Evolutionary conservation across 2,797 vertebrate genomes (phyloP), one percentile per base, ranked within the genome.

Genomic region (Micrastur ruficollis): DNA sequence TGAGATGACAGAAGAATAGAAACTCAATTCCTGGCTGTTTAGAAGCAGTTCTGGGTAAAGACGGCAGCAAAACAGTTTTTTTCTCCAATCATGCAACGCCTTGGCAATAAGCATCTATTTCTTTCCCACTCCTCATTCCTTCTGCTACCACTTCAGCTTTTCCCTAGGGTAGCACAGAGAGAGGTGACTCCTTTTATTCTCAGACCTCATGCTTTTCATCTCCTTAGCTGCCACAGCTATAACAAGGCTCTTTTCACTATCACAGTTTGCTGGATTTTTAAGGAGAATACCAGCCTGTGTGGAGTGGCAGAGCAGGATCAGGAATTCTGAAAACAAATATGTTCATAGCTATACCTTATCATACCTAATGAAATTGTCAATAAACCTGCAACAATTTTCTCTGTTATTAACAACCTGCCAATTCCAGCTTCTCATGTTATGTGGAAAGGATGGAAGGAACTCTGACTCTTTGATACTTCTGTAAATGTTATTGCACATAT

Each of bases 281-380:
- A 94, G 90, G 72, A 93, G 92, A 94, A 95, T 93, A 88, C 86
- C 88, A 93, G 42, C 17, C 68, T 58, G 23, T 46, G 65, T 52
- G 47, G 61, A 90, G 86, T 83, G 68, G 72, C 42, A 85, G 21
- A 82, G 18, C 42, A 70, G 23, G 36, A 82, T n/a, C 52, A 93
- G 71, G 95, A 91, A 93, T 95, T 94, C 81, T 79, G 53, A 96
- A 81, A 90, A 76, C 90, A 93, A 94, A 74, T 68, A 75, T 10
- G 12, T 81, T 94, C 49, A 47, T 21, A 97, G 90, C 89, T 89
- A 86, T 4, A 88, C 40, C 34, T 95, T 95, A 89, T 86, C 68
- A 53, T 32, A 61, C 1, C 13, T 27, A 78, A 65, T 50, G 50
- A 84, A 83, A 52, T 26, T 86, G 67, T 76, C 67, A 78, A 80